Percentiles rank a stretch among this genome's conserved stretches.
These are phyloP conservation scores for Bathynomus jamesi DNA, from an alignment of 1,140 invertebrate genomes.

Conservation along the genomic window DNA sequence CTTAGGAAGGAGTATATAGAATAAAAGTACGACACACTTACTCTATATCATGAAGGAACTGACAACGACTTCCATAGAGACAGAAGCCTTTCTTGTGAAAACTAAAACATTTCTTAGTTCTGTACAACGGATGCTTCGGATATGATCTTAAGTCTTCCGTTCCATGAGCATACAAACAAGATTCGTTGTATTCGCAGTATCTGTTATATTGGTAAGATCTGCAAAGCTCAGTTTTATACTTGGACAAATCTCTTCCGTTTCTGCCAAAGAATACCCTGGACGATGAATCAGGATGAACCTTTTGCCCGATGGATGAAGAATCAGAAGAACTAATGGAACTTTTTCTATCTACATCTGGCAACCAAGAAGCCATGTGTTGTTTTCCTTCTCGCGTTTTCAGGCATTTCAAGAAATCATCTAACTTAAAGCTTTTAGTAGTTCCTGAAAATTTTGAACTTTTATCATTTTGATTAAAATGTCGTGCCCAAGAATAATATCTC, in stretches of 20 bases:
- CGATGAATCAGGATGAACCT: no score
- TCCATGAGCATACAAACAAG: conserved; percentile 26
- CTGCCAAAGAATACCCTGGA: no score
- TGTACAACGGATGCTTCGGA: conserved; percentile 24
- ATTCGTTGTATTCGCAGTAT: conserved; percentile 52
- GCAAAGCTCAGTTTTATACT: conserved; percentile 94
- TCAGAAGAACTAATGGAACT: background rate
- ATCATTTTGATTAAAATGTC: no score
- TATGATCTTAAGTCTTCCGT: conserved; percentile 14
- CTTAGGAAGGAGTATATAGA: no score
- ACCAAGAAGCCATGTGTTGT: background rate
- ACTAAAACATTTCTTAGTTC: conserved; percentile 32
- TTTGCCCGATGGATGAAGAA: background rate
- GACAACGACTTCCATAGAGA: conserved; percentile 28
- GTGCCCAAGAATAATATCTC: no score
- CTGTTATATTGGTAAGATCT: conserved; percentile 90
- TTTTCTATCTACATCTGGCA: background rate
- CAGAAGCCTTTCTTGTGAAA: conserved; percentile 33
- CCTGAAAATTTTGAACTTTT: background rate
- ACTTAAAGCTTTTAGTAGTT: background rate
- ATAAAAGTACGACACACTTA: background rate
- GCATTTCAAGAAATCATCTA: background rate
- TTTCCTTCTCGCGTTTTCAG: background rate
- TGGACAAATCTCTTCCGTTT: background rate
- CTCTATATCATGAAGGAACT: conserved; percentile 23